Evolutionary conservation across 2,113 vertebrate genomes (phyloP).

Genomic region (Donacobius atricapilla): DNA sequence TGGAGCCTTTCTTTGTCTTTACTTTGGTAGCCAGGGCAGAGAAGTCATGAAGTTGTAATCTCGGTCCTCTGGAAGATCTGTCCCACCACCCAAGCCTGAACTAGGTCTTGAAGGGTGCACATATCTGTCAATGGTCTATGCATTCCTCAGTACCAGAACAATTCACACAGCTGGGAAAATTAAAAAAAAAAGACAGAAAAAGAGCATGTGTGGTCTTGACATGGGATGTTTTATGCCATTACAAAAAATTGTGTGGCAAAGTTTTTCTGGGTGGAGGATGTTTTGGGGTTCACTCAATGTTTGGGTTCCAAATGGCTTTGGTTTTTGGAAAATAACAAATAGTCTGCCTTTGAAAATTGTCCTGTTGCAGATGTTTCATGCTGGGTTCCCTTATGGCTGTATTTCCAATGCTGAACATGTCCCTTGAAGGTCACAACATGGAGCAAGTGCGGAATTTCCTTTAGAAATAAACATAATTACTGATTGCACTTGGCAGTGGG

Average conservation of each 20-base stretch:
- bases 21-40: not conserved
- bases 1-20: not conserved
- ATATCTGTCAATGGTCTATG: not conserved
- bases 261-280: not conserved
- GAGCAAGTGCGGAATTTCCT: not conserved
- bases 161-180: not conserved
- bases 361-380: not conserved
- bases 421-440: not conserved
- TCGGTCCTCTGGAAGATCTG: not conserved
- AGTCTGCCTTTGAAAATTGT: not conserved
- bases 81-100: not conserved
- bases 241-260: fast-evolving
- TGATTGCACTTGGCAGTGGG: not conserved
- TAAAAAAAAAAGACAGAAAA: not conserved
- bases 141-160: not conserved
- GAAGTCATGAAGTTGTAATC: not conserved
- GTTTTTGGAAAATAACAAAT: not conserved
- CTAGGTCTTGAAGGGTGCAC: not conserved
- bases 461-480: not conserved
- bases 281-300: not conserved
- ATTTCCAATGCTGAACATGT: not conserved
- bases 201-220: not conserved
- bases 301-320: not conserved
- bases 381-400: not conserved
- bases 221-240: not conserved